These are phyloP conservation scores for Drosophila jambulina DNA, from an alignment of 1,140 invertebrate genomes.

Conservation along the genomic window DNA sequence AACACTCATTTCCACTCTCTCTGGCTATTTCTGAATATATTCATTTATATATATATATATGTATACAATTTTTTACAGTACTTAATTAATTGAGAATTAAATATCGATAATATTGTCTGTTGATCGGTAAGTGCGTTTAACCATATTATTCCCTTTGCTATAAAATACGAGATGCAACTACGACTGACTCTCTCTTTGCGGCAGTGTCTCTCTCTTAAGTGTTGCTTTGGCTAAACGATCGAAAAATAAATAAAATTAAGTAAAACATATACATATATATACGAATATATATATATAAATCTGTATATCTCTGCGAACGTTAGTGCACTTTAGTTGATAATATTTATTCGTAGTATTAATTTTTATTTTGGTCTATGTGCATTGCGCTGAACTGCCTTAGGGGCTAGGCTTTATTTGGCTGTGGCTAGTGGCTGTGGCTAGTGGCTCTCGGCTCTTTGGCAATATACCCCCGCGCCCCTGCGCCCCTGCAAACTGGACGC, in stretches of 20 bases:
- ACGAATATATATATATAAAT: constrained; percentile 5
- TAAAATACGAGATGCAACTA: constrained; percentile 16
- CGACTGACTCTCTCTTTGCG: constrained; percentile 4
- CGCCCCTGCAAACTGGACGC: constrained; percentile 41
- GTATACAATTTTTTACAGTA: constrained; percentile 61
- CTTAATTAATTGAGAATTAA: constrained; percentile 31
- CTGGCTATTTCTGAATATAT: constrained; percentile 21
- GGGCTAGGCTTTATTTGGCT: constrained; percentile 43
- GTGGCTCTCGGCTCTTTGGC: constrained; percentile 18
- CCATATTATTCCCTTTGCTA: constrained; percentile 51
- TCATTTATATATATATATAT: constrained; percentile 1
- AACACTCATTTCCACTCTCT: constrained; percentile 26
- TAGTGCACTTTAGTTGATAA: constrained; percentile 61
- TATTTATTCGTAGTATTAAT: constrained; percentile 64
- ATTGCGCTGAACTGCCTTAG: constrained; percentile 47
- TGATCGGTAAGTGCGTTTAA: constrained; percentile 71
- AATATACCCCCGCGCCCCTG: constrained; percentile 3
- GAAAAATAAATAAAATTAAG: constrained; percentile 7
- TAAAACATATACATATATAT: constrained; percentile 34
- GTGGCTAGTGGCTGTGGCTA: background rate
- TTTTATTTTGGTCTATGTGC: constrained; percentile 56
- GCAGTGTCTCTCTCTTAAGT: constrained; percentile 43
- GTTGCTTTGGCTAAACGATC: constrained; percentile 45
- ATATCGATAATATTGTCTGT: constrained; percentile 9
- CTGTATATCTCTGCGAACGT: constrained; percentile 17